Conservation (phyloP, 2,888 invertebrate genomes). For the Oscheius myriophilus region DNA sequence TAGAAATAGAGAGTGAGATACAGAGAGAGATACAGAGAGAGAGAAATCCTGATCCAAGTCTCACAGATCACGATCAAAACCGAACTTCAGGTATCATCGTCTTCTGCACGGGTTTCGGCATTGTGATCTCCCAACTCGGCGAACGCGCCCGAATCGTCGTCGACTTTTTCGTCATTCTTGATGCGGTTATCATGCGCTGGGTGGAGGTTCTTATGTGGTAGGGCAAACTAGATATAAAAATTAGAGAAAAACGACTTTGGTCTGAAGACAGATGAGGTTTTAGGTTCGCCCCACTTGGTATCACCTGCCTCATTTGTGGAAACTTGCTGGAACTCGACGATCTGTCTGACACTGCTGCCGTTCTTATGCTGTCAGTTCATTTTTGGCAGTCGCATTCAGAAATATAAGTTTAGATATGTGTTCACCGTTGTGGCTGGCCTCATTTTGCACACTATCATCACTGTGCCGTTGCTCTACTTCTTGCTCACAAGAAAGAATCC, state of each 20-base stretch:
- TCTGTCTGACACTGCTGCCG: constrained; percentile 64
- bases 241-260: too few species aligned
- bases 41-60: constrained; percentile 8
- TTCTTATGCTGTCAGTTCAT: constrained; percentile 42
- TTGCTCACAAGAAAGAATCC: constrained; percentile 75
- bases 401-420: constrained; percentile 79
- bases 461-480: constrained; percentile 87
- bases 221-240: too few species aligned
- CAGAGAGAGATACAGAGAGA: too few species aligned
- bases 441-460: constrained; percentile 88
- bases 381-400: not conserved
- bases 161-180: constrained; percentile 87
- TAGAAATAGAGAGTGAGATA: not conserved
- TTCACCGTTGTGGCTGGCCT: constrained; percentile 90
- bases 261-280: not conserved
- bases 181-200: constrained; percentile 86
- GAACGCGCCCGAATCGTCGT: constrained; percentile 74
- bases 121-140: constrained; percentile 86
- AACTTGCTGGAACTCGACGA: constrained; percentile 69
- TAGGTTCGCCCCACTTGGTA: constrained; percentile 67
- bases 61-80: too few species aligned
- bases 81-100: constrained; percentile 87
- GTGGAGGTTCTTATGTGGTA: constrained; percentile 68
- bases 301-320: constrained; percentile 68
- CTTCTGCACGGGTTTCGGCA: constrained; percentile 90